Base-by-base conservation (phyloP, 2,113 vertebrate genomes). In the Thoracochromis brauschi region DNA sequence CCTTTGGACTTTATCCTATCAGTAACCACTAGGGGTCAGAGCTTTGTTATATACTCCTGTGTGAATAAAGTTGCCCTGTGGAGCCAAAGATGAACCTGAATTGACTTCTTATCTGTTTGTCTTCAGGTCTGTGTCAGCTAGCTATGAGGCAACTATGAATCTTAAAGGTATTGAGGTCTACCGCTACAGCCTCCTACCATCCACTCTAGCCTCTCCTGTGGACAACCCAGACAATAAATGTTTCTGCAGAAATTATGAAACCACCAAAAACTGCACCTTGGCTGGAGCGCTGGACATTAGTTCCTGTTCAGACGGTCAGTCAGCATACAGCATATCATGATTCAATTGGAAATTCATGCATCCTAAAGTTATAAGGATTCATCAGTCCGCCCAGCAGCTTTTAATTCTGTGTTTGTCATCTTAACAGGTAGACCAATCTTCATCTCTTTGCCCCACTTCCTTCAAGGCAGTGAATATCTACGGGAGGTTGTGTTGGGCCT, bases 401-500 rank as follows among this genome's bases (percentile, higher is more conserved):
- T 2, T 45, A 38, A 16, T 9, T 80, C 9, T 88, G 38, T 82
- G 8, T 11, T 58, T 80, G 53, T 58, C 13, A 81, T 82, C 35
- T 54, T 35, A 94, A 82, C 55, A 99, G 99, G 94, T 54, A 95
- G 21, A 63, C 97, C 98, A 0, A 93, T 99, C 85, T 97, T 85
- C 81, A 98, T 99, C 88, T 98, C 98, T 19, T 96, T 99, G 75
- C 98, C 99, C 0, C 99, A 99, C 95, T 99, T 98, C 91, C 97
- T 99, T 26, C 88, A 98, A 9, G 98, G 97, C 33, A 98, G 96
- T 90, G 24, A 89, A 0, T 88, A 85, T 9, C 4, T 98, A 42
- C 9, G 14, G 17, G n/a, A 96, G 4, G 4, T 1, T 0, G 89
- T 98, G 10, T 57, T 94, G 80, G 98, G 99, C 2, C 81, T 99